A percentile compares a stretch with the other conserved stretches of the same genome.
Evolutionary conservation across 2,113 vertebrate genomes (phyloP).

Genomic region (Hippolais icterina): DNA sequence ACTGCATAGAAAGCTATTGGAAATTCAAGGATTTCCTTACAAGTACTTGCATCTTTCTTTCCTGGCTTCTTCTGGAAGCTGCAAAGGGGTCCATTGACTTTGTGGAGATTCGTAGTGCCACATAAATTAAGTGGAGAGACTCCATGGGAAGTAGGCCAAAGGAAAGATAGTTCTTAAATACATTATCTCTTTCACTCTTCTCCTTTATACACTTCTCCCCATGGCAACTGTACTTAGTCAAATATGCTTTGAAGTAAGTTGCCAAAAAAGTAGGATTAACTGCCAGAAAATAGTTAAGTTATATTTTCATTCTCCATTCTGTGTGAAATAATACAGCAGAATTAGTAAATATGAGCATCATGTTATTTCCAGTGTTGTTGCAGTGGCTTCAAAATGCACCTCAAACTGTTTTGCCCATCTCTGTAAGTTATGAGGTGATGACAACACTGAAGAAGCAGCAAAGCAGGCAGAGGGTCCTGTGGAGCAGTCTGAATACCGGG

Average conservation of each 20-base stretch:
- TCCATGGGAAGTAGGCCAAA: background rate
- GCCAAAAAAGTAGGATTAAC: background rate
- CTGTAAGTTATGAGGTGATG: background rate
- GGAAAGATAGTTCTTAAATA: background rate
- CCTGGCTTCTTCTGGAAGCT: conserved; percentile 38
- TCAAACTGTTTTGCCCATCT: background rate
- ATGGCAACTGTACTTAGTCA: background rate
- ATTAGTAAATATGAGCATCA: background rate
- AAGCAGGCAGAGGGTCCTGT: background rate
- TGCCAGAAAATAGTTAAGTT: conserved; percentile 15
- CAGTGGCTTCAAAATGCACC: background rate
- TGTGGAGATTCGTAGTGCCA: background rate
- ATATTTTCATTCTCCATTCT: background rate
- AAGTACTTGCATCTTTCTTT: conserved; percentile 56
- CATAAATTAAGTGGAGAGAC: conserved; percentile 18
- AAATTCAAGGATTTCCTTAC: conserved; percentile 56
- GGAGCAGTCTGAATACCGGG: background rate
- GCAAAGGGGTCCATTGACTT: conserved; percentile 7
- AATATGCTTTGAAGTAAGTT: conserved; percentile 19
- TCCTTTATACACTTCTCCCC: background rate
- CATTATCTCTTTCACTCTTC: conserved; percentile 16
- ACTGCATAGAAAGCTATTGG: conserved; percentile 2
- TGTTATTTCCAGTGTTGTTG: background rate
- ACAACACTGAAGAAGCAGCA: background rate
- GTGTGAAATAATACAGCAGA: background rate